Base-by-base conservation (phyloP, 2,113 vertebrate species). In the Periophthalmodon schlosseri region DNA sequence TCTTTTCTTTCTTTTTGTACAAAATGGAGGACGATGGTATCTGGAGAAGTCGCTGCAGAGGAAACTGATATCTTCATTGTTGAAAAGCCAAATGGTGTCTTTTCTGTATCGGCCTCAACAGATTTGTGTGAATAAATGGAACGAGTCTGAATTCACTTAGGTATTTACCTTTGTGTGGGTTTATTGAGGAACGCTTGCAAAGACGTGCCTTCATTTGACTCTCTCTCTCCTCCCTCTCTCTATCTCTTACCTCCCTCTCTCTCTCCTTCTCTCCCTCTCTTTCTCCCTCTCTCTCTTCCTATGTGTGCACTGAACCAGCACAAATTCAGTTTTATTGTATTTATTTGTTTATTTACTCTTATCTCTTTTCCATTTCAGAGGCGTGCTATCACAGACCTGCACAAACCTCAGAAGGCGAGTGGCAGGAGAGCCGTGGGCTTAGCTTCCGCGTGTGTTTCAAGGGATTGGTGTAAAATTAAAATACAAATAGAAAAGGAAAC, bases 261-360 rank as follows among this genome's bases (percentile, higher is more conserved):
- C 52, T 5, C 52, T n/a, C 52, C 8, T 11, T 11, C 20, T 0
- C 52, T 2, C 20, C 74, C 80, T 52, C 68, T 46, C 3, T 13
- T 21, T 16, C 77, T 70, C 68, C 49, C 57, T 60, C 74, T 74
- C 84, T 52, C 75, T 24, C 72, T 80, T 74, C 85, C 84, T 73
- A 78, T 83, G 87, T 88, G 87, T 75, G 88, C 89, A 91, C 87
- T 90, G 89, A 90, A 92, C 83, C 90, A 91, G 90, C 89, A 91
- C 91, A 92, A 94, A 92, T 93, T 91, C 84, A 56, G 83, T 88
- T 90, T 88, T 84, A 92, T 91, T 89, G 80, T 83, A 86, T 92
- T 92, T 91, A 90, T 93, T 88, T 93, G 90, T 92, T 94, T 92
- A 92, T 92, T 93, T 92, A 83, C 88, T 89, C 89, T 92, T 92